Evolutionary conservation across 2,888 invertebrate genomes (phyloP).

Genomic region (Maniola hyperantus): DNA sequence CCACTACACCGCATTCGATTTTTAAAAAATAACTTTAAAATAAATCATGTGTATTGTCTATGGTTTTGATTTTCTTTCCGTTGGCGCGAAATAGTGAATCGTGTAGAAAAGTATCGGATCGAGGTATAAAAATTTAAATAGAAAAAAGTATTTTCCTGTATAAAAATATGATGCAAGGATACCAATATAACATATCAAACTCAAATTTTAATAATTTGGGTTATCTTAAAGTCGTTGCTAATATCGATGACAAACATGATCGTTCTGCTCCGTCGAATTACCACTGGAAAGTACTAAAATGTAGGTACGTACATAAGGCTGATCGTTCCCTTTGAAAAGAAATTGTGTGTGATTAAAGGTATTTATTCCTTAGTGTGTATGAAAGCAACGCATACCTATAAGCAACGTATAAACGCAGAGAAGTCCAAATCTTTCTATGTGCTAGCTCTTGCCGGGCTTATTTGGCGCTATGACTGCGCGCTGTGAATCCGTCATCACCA

Average conservation of each 20-base stretch:
- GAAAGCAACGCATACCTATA: too few relatives aligned
- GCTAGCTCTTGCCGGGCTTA: too few relatives aligned
- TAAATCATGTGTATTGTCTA: background rate
- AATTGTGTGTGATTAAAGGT: too few relatives aligned
- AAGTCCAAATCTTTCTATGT: too few relatives aligned
- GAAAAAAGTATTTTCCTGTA: background rate
- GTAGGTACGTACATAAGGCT: constrained; percentile 54
- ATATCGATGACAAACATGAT: constrained; percentile 71
- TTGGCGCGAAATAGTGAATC: background rate
- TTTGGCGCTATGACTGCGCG: too few relatives aligned
- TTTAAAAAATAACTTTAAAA: background rate
- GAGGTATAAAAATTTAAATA: background rate
- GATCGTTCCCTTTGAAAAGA: background rate
- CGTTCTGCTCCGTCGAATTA: constrained; percentile 73
- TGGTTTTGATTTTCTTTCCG: background rate
- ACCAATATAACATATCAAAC: constrained; percentile 66
- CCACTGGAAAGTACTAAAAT: constrained; percentile 77
- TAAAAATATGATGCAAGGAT: constrained; percentile 26
- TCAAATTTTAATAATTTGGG: constrained; percentile 57
- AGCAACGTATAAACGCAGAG: too few relatives aligned
- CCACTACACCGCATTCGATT: too few relatives aligned
- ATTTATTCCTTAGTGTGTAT: too few relatives aligned
- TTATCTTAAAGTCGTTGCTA: constrained; percentile 63
- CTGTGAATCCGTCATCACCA: too few relatives aligned
- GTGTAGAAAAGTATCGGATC: background rate